Evolutionary conservation across 92 coral and sea anemone species (phyloP).

Genomic region (Epizoanthus ramosus): DNA sequence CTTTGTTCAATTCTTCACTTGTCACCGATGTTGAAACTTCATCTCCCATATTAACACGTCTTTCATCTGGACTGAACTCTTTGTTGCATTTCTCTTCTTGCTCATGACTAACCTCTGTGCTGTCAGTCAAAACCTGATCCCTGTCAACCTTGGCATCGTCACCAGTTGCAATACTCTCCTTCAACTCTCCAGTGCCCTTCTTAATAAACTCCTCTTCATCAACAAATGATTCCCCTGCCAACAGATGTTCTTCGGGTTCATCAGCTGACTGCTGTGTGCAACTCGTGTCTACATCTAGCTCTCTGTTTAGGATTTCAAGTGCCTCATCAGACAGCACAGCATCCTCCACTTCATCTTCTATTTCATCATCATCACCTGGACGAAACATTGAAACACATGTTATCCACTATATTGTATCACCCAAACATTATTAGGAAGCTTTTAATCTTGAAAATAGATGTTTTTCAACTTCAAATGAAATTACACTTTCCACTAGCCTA

Average conservation of each 20-base stretch:
- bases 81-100: not conserved
- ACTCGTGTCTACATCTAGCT: not conserved
- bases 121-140: too few relatives aligned
- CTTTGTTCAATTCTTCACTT: not conserved
- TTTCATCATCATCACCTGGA: conserved; percentile 1
- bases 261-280: not conserved
- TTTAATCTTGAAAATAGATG: too few relatives aligned
- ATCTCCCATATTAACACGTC: not conserved
- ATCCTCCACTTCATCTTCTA: conserved; percentile 8
- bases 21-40: not conserved
- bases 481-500: too few relatives aligned
- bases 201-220: not conserved
- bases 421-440: too few relatives aligned
- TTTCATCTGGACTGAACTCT: not conserved
- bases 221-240: not conserved
- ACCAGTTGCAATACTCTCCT: too few relatives aligned
- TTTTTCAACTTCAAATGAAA: too few relatives aligned
- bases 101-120: too few relatives aligned
- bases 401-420: too few relatives aligned
- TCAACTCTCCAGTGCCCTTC: not conserved
- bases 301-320: conserved; percentile 18
- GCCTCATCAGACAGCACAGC: conserved; percentile 32
- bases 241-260: not conserved
- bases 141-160: too few relatives aligned
- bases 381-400: too few relatives aligned